Evolutionary conservation across 35 echinoderm and acorn worm genomes (phyloP), one percentile per base, ranked within the genome.

Genomic region (Ptychodera flava): DNA sequence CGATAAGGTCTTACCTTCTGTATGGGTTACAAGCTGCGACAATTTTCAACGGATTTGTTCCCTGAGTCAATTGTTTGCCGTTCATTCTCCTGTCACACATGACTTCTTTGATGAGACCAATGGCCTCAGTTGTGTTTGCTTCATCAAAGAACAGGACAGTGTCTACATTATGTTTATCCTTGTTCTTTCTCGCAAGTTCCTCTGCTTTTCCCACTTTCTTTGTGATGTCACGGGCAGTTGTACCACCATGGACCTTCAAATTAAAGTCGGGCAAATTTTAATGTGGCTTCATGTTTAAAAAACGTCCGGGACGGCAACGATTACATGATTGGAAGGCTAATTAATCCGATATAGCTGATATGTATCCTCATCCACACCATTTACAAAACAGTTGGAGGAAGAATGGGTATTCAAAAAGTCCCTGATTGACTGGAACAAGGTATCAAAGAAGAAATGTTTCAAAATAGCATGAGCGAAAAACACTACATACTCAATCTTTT

Each of bases 111-210:
- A 86, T 86, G 1, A 86, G 38, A 1, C 86, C 86, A 36, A 87
- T 87, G 16, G 77, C 86, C 30, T 87, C 77, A 0, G 86, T 87
- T 34, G 86, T 86, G 29, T 86, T 86, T 29, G 85, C 85, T 77
- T 86, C 85, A 37, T 86, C 85, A 77, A 86, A 86, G 32, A 86
- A 86, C 28, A 86, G 32, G 6, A 86, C 64, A 15, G 85, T 86
- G 29, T 86, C 45, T 1, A 87, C 33, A 28, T 87, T 78, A 78
- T 87, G 28, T 28, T 28, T 28, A 35, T 32, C 29, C 28, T 31
- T 79, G 78, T 87, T 87, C 22, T 29, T 22, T 33, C 0, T 79
- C 1, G 32, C 33, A 15, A 76, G 30, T 33, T 35, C 29, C 80
- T 87, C 32, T 34, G 76, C 86, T 87, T 33, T 35, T 29, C 29